Base-by-base conservation (phyloP, 2,888 invertebrate genomes). In the Habroteleia sp. region DNA sequence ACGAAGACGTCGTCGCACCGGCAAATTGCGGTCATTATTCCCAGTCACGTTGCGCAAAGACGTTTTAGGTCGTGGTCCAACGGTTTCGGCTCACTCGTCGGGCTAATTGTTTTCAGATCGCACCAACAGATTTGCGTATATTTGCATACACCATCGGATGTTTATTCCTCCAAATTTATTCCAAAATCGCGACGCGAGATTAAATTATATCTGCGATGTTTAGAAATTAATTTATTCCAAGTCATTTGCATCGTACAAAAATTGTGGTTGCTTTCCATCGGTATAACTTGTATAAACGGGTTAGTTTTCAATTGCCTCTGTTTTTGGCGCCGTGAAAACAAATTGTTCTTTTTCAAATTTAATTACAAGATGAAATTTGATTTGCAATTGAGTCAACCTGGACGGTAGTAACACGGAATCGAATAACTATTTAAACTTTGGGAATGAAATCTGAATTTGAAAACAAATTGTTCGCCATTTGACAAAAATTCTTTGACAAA, bases 111-210 rank as follows among this genome's bases (percentile, higher is more conserved):
- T 58, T 35, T 33, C 39, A 10, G 41, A 31, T 29, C 56, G 52
- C 46, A 31, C 8, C 13, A 2, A 4, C 39, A 27, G 56, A 68
- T 68, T 68, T 65, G 65, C 65, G 42, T 56, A 39, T 48, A 66
- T 66, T 66, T 69, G 60, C 68, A 60, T 69, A 41, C 23, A 8
- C 41, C 41, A 6, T 46, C n/a, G 10, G 10, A 46, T 41, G 56
- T 69, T 60, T 48, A 58, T 50, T 68, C 42, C 50, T 17, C 48
- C 7, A 48, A 33, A 58, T 68, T 46, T 44, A 8, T 42, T 65
- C 31, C 35, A 7, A 39, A 54, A 54, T 66, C 31, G 29, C 2
- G 11, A 1, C 8, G 17, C 39, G 3, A 17, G 48, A 46, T 56
- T 58, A 2, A 56, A 46, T 46, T 39, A 56, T 33, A 23, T 29